A percentile compares a stretch with the other conserved stretches of the same genome.
Conservation (phyloP, 2,797 vertebrate species). For the Adelosebastes latens region DNA sequence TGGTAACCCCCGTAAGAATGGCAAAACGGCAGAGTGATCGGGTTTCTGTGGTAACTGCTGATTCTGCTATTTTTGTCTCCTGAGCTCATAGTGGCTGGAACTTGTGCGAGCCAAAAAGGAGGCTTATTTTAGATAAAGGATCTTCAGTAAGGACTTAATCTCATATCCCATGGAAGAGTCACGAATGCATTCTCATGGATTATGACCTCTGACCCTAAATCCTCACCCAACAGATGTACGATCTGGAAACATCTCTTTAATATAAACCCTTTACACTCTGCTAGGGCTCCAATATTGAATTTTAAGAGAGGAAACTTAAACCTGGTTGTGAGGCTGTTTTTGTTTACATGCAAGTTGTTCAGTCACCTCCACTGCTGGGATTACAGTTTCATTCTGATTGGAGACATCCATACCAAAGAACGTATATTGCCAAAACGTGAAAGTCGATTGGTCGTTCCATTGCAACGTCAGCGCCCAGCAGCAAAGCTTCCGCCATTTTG, state of each 20-base stretch:
- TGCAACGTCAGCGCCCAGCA: no score
- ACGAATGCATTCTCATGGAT: not conserved
- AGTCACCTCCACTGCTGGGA: not conserved
- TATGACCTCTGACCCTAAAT: conserved; percentile 16
- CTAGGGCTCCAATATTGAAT: not conserved
- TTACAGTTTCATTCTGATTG: not conserved
- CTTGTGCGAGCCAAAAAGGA: conserved; percentile 38
- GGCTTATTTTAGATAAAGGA: conserved; percentile 45
- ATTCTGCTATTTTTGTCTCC: conserved; percentile 77
- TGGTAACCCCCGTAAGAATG: conserved; percentile 76
- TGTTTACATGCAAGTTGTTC: not conserved
- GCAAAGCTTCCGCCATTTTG: no score
- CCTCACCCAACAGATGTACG: not conserved
- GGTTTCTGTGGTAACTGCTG: conserved; percentile 82
- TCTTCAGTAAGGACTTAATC: conserved; percentile 9
- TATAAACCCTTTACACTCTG: not conserved
- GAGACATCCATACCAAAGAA: not conserved
- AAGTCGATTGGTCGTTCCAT: no score
- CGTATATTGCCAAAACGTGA: no score
- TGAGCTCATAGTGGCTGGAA: conserved; percentile 41
- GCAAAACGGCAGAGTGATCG: conserved; percentile 55
- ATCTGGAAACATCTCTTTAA: not conserved
- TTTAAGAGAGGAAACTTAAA: not conserved
- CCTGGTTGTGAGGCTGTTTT: not conserved
- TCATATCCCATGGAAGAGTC: not conserved